A percentile compares a stretch with the other conserved stretches of the same genome.
These are phyloP conservation scores for Parelbella ahira DNA, from an alignment of 2,888 invertebrate genomes.

Conservation along the genomic window DNA sequence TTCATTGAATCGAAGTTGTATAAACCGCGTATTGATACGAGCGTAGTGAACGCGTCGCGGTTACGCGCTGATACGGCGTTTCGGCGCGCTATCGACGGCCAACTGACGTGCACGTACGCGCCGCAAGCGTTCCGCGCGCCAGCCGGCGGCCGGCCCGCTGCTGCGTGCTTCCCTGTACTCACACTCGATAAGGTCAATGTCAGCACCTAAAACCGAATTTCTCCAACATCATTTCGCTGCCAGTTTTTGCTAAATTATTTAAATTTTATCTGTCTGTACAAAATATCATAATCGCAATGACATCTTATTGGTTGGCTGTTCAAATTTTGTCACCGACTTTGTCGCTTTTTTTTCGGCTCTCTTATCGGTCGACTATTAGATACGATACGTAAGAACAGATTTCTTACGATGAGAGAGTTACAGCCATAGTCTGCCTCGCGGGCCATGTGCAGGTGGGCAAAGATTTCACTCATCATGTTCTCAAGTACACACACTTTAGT, in stretches of 20 bases:
- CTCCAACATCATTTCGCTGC: background rate
- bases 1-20: background rate
- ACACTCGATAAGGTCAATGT: constrained; percentile 18
- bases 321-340: too few relatives aligned
- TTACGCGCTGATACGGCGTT: constrained; percentile 1
- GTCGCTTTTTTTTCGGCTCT: too few relatives aligned
- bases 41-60: background rate
- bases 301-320: too few relatives aligned
- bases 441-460: too few relatives aligned
- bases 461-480: too few relatives aligned
- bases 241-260: background rate
- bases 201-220: constrained; percentile 6
- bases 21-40: background rate
- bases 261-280: too few relatives aligned
- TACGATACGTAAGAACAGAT: too few relatives aligned
- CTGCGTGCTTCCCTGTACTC: constrained; percentile 9
- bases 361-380: too few relatives aligned
- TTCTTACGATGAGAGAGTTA: too few relatives aligned
- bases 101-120: constrained; percentile 14
- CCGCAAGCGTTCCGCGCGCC: constrained; percentile 3
- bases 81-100: constrained; percentile 10
- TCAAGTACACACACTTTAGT: too few relatives aligned
- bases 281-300: too few relatives aligned
- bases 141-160: background rate
- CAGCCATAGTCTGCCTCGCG: too few relatives aligned